Evolutionary conservation across 2,888 invertebrate genomes (phyloP).

Genomic region (Acanthosoma haemorrhoidale): DNA sequence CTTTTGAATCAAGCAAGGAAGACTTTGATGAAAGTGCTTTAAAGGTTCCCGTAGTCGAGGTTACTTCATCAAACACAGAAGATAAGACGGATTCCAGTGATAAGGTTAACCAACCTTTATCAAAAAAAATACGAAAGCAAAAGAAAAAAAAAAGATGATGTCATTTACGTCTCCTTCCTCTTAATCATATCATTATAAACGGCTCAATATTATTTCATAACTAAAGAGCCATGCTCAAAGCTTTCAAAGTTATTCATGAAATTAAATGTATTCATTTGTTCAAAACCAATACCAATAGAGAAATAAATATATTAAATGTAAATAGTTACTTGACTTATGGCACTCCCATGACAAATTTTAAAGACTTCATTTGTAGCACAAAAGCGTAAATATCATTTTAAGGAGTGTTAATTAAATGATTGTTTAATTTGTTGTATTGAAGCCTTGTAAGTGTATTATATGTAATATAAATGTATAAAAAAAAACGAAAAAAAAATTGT

Average conservation of each 20-base stretch:
- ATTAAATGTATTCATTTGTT: too few species aligned
- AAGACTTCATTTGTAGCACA: background rate
- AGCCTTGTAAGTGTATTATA: constrained; percentile 3
- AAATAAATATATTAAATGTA: background rate
- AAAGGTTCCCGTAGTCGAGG: constrained; percentile 4
- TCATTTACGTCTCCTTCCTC: background rate
- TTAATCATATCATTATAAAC: too few species aligned
- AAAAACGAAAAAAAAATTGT: background rate
- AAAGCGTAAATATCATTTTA: background rate
- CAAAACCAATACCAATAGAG: too few species aligned
- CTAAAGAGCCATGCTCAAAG: too few species aligned
- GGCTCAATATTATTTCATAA: too few species aligned
- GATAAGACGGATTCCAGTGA: constrained; percentile 39
- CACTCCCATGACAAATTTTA: constrained; percentile 13
- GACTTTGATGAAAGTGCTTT: constrained; percentile 32
- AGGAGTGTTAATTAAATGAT: background rate
- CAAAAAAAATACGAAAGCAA: constrained; percentile 39
- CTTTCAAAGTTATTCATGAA: too few species aligned
- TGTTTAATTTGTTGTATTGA: background rate
- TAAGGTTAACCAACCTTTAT: constrained; percentile 22
- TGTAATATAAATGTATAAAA: constrained; percentile 9
- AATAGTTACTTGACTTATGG: constrained; percentile 37
- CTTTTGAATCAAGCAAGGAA: constrained; percentile 34
- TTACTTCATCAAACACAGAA: constrained; percentile 32
- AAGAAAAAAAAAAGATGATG: constrained; percentile 41